Conservation (phyloP, 37 sponge, comb jelly and placozoan genomes). For the Diacarnus erythraeanus region DNA sequence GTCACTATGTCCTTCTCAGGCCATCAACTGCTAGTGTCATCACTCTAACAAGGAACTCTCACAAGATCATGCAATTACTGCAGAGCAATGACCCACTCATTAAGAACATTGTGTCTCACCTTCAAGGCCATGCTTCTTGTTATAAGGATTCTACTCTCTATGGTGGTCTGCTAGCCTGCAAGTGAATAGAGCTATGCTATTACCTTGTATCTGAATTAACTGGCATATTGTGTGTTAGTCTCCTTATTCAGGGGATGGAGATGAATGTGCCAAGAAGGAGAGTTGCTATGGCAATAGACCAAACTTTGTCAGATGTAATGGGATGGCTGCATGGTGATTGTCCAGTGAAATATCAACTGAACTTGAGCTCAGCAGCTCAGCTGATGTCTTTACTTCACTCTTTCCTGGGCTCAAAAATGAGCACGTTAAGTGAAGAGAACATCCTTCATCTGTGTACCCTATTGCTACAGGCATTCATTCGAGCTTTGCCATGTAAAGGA, state of each 20-base stretch:
- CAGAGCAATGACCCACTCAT: conserved; percentile 11
- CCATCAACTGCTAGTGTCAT: conserved; percentile 30
- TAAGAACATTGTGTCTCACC: conserved; percentile 7
- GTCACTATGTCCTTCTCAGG: conserved; percentile 8
- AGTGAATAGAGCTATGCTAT: too few relatives aligned
- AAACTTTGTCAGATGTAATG: conserved; percentile 3
- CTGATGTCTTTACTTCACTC: conserved; percentile 25
- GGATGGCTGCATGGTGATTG: conserved; percentile 15
- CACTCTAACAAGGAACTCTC: conserved; percentile 32
- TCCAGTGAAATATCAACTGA: conserved; percentile 26
- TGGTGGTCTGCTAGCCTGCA: conserved; percentile 31
- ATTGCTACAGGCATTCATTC: conserved; percentile 43
- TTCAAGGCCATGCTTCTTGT: neutral
- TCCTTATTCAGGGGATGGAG: conserved; percentile 37
- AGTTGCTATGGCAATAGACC: conserved; percentile 35
- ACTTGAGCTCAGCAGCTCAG: conserved; percentile 1
- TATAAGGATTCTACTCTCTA: conserved; percentile 38
- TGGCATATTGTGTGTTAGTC: conserved; percentile 1
- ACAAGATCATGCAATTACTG: conserved; percentile 33
- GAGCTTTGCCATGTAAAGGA: neutral
- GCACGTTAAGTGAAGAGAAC: neutral
- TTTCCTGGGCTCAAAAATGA: conserved; percentile 11
- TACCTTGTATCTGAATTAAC: neutral
- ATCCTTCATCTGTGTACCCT: conserved; percentile 5
- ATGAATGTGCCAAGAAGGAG: conserved; percentile 6